Base-by-base conservation (phyloP, 2,113 vertebrate species). In the Protobothrops flavoviridis region DNA sequence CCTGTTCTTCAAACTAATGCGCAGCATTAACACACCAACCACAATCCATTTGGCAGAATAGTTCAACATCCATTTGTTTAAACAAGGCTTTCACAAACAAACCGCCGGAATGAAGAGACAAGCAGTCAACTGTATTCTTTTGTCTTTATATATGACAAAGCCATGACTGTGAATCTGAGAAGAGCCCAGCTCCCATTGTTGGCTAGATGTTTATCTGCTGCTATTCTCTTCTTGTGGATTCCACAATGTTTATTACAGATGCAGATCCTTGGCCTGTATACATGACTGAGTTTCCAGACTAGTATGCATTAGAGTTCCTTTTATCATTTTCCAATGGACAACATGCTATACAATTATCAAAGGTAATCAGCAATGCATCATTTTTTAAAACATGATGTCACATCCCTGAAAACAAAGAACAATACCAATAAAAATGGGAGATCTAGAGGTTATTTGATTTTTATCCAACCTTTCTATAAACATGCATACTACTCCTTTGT, bases 121-220 rank as follows among this genome's bases (percentile, higher is more conserved):
- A 43, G 29, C n/a, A 88, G 48, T 52, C 7, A 13, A 90, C 29
- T 86, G 91, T 92, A 95, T 20, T 90, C 88, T 94, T 92, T 91
- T 91, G 5, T 3, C 2, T 45, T 93, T 74, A 94, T 69, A 8
- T 23, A 91, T 95, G 33, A 96, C 13, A 10, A 96, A 94, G 90
- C 85, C 92, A 93, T 88, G 92, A 91, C 94, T 90, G 87, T 94
- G 93, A 97, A 94, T 94, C 95, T 95, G 74, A 92, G 5, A 96
- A 92, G 87, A 92, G 53, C 85, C 94, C 93, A 94, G 87, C n/a
- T 92, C 61, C 9, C 59, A 87, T 5, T 86, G 50, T 91, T 94
- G 92, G 87, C 53, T 93, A 81, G 87, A 57, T 86, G 21, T 93
- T 94, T 94, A 95, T 89, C 94, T 95, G 95, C 95, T 96, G 55